These are phyloP conservation scores for Pteronotus mesoamericanus DNA, from an alignment of 2,797 vertebrate species.

Conservation along the genomic window DNA sequence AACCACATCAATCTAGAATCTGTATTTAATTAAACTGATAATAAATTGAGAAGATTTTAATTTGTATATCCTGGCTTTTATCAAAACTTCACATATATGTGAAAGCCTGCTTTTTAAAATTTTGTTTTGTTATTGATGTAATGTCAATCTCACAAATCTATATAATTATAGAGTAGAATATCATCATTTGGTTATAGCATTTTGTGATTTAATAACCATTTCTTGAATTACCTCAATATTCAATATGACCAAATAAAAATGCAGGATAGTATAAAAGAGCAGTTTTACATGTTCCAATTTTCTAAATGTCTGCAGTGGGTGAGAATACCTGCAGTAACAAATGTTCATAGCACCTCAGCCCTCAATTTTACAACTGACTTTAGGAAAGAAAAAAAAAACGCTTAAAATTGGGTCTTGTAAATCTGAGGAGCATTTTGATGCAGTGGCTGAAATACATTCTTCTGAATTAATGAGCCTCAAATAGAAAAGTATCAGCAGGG, in stretches of 20 bases:
- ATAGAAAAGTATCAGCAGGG: background rate
- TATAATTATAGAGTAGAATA: background rate
- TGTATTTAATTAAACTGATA: background rate
- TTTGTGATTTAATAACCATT: background rate
- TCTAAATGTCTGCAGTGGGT: background rate
- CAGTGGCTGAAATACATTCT: background rate
- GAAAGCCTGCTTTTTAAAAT: slow-evolving; percentile 9
- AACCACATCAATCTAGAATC: background rate
- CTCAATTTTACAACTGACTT: background rate
- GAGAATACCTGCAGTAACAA: background rate
- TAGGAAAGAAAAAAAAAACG: background rate
- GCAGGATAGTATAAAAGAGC: background rate
- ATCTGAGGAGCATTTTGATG: background rate
- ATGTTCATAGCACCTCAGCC: background rate
- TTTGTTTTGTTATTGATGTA: background rate
- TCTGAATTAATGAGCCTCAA: background rate
- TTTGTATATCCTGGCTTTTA: background rate
- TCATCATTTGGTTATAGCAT: background rate
- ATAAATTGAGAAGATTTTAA: background rate
- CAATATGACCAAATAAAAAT: background rate
- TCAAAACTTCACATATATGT: background rate
- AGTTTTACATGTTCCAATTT: background rate
- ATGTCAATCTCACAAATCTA: background rate
- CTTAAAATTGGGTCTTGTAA: background rate
- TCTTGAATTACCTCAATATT: background rate